A percentile compares a stretch with the other conserved stretches of the same genome.
Conservation (phyloP, 2,888 invertebrate species). For the Limnephilus auricula region DNA sequence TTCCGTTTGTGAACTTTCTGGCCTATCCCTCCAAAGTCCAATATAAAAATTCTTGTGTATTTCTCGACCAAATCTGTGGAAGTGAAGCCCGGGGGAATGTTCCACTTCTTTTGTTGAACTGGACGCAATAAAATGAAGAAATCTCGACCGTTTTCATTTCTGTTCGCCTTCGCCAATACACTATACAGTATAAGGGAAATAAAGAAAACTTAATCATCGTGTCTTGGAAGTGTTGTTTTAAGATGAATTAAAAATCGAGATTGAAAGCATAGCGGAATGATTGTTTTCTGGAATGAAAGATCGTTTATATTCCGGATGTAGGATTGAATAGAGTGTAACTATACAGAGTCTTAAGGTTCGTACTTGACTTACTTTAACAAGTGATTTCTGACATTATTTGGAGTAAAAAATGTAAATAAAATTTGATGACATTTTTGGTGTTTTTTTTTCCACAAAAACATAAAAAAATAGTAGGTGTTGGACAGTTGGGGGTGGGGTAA, state of each 20-base stretch:
- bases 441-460: too few species aligned
- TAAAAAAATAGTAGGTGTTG: too few species aligned
- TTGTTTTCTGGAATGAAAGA: background rate
- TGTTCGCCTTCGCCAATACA: background rate
- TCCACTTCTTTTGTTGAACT: slow-evolving; percentile 4
- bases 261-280: background rate
- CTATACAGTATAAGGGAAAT: background rate
- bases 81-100: slow-evolving; percentile 13
- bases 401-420: too few species aligned
- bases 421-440: too few species aligned
- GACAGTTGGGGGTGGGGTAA: too few species aligned
- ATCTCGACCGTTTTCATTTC: background rate
- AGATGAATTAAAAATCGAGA: background rate
- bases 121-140: slow-evolving; percentile 20
- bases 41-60: slow-evolving; percentile 29
- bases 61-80: background rate
- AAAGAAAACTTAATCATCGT: background rate
- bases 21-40: slow-evolving; percentile 25
- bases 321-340: too few species aligned
- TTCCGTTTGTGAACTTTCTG: slow-evolving; percentile 4
- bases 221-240: background rate
- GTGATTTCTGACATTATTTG: too few species aligned
- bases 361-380: too few species aligned
- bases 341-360: too few species aligned
- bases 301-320: background rate